phyloP scores from a whole-genome alignment of 1,140 invertebrate species.

The Alviniconcha marisindica region DNA sequence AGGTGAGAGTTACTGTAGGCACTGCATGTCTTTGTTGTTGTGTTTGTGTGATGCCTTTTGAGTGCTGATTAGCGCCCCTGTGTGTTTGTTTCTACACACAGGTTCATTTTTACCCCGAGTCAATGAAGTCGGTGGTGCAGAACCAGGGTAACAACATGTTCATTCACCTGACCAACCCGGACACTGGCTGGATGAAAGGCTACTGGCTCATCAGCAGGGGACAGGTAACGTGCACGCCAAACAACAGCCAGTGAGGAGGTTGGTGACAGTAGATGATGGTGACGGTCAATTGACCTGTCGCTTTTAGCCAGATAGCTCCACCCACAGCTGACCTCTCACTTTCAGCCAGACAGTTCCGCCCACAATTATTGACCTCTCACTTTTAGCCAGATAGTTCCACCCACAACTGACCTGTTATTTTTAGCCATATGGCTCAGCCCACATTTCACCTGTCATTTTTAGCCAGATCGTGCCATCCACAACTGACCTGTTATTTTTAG shows the following conservation, averaged over 20 bases:
- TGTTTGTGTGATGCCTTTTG: background rate
- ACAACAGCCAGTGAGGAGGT: no score
- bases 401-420: no score
- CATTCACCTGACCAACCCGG: constrained; percentile 84
- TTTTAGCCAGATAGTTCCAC: no score
- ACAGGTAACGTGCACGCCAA: no score
- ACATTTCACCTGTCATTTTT: no score
- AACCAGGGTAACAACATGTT: constrained; percentile 73
- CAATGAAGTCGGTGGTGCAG: constrained; percentile 76
- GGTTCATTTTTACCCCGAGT: constrained; percentile 82
- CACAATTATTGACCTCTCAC: no score
- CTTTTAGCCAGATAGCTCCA: no score
- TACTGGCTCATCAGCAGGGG: constrained; percentile 73
- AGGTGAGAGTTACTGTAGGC: background rate
- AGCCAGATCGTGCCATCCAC: no score
- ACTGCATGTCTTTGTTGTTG: background rate
- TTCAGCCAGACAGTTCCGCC: no score
- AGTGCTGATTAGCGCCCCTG: background rate
- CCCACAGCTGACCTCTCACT: no score
- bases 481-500: no score
- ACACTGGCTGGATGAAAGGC: constrained; percentile 83
- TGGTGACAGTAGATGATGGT: background rate
- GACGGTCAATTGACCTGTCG: background rate
- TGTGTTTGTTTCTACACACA: constrained; percentile 39
- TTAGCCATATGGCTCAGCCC: no score